Evolutionary conservation across 2,888 invertebrate species (phyloP), one percentile per base, ranked within the genome.

Genomic region (Hypsopygia costalis): DNA sequence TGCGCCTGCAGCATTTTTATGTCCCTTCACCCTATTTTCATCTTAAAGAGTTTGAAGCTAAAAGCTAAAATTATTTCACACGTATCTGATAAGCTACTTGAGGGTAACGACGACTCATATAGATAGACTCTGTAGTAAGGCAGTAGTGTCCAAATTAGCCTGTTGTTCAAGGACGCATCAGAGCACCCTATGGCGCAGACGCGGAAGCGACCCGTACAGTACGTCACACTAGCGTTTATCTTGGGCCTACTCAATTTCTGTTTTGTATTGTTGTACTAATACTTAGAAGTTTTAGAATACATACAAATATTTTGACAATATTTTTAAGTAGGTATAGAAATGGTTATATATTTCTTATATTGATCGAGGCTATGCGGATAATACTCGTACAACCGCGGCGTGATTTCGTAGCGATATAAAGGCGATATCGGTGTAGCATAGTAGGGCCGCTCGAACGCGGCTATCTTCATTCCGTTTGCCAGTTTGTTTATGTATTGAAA

Each of bases 401-500:
- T 31, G 10, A 11, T 31, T 31, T 11, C 11, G 6, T 8, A 31
- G 31, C 31, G 9, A 11, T 34, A 30, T 8, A 16, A 10, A 22
- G 25, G 12, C 33, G 34, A 32, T 36, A 32, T 38, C 20, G 41
- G 38, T 44, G 40, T 38, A 33, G 29, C 35, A 49, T 50, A 44
- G 50, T 52, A 53, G 51, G 38, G 43, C 49, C 51, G 53, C 46
- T 44, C 58, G 58, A 46, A 44, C 64, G 82, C 48, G 56, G 76
- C 86, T 86, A 86, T 70, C 75, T 87, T 88, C 87, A 81, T 73
- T 58, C 55, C 75, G 68, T 58, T 74, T 62, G 60, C 47, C 68
- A 69, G 83, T 86, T 88, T 88, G 87, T 88, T 88, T 88, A 88
- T 86, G 78, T 83, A 81, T 83, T 75, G 79, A 64, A 81, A 85